Conservation (phyloP, 2,113 vertebrate genomes). For the Otus sunia region DNA sequence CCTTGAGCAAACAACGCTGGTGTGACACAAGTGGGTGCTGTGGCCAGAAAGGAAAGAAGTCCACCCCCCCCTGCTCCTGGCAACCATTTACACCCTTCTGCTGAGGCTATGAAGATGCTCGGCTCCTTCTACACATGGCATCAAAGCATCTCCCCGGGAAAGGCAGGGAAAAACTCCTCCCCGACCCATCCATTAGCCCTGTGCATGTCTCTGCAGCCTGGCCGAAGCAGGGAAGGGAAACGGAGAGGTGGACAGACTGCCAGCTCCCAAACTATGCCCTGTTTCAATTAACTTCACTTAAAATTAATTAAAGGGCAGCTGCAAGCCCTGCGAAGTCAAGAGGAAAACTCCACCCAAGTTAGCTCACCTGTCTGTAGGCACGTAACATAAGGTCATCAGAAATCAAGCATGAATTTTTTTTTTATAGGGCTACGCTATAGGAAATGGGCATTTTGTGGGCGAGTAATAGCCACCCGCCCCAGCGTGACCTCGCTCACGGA, state of each 20-base stretch:
- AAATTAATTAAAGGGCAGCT: conserved; percentile 64
- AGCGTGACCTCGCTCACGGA: background rate
- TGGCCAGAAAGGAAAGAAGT: background rate
- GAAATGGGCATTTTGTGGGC: conserved; percentile 38
- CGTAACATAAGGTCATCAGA: background rate
- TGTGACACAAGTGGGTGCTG: background rate
- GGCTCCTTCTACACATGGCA: background rate
- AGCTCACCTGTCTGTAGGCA: conserved; percentile 53
- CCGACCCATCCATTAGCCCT: accelerated
- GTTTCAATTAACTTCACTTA: conserved; percentile 41
- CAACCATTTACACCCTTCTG: accelerated
- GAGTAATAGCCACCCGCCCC: background rate
- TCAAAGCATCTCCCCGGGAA: background rate
- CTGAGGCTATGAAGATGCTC: background rate
- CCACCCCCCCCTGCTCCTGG: background rate
- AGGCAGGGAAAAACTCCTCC: background rate
- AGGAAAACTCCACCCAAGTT: conserved; percentile 31
- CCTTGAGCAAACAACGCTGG: background rate
- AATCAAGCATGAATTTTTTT: accelerated
- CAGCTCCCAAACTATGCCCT: background rate
- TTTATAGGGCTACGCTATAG: background rate
- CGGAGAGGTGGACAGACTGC: background rate
- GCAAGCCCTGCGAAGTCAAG: background rate
- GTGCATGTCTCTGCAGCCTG: accelerated
- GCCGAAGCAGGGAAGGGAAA: background rate